These are phyloP conservation scores for Astur gentilis DNA, from an alignment of 2,113 vertebrate species.

Conservation along the genomic window DNA sequence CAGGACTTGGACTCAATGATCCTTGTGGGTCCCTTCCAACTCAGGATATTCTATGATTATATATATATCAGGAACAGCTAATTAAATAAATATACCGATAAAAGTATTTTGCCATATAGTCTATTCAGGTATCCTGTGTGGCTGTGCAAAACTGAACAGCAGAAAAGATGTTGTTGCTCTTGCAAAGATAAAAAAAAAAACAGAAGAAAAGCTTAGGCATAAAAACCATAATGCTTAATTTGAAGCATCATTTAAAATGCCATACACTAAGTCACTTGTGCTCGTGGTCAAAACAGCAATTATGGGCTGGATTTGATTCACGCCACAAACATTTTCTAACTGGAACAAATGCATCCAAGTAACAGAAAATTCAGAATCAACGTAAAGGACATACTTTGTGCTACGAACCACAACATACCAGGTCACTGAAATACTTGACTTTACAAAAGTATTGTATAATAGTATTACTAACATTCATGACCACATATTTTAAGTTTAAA, in stretches of 20 bases:
- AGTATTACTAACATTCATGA: background rate
- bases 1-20: background rate
- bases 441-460: background rate
- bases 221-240: background rate
- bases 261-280: background rate
- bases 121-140: background rate
- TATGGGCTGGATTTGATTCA: background rate
- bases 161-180: background rate
- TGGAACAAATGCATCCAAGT: background rate
- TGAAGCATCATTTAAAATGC: background rate
- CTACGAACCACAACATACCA: background rate
- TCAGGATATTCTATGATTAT: background rate
- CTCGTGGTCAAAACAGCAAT: conserved; percentile 4
- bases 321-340: background rate
- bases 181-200: background rate
- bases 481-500: background rate
- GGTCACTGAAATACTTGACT: background rate
- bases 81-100: background rate
- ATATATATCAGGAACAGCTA: background rate
- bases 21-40: background rate
- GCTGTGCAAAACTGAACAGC: background rate
- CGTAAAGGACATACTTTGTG: background rate
- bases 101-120: background rate
- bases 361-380: background rate
- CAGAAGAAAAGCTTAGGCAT: background rate